phyloP scores from a whole-genome alignment of 1,140 invertebrate genomes.

The Brachionus sp. region DNA sequence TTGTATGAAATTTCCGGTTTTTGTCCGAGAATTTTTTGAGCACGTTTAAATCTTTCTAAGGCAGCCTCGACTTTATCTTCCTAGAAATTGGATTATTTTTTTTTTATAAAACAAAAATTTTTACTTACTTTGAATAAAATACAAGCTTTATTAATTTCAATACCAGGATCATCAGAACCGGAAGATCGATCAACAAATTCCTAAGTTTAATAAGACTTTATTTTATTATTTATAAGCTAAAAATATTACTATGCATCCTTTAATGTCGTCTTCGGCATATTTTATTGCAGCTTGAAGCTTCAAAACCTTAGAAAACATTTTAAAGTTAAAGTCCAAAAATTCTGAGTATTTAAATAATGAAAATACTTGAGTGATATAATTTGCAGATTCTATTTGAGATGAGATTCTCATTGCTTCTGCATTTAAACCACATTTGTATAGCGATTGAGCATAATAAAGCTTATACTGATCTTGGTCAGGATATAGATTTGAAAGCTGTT shows the following conservation, averaged over 20 bases:
- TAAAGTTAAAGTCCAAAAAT: no score
- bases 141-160: slow-evolving; percentile 38
- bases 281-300: slow-evolving; percentile 87
- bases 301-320: no score
- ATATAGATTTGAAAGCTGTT: slow-evolving; percentile 67
- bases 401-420: slow-evolving; percentile 82
- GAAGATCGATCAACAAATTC: slow-evolving; percentile 83
- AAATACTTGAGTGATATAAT: slow-evolving; percentile 62
- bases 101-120: neutral
- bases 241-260: slow-evolving; percentile 61
- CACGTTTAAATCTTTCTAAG: slow-evolving; percentile 79
- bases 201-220: neutral
- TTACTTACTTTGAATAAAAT: slow-evolving; percentile 18
- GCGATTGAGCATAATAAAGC: slow-evolving; percentile 85
- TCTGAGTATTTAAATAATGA: no score
- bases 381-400: slow-evolving; percentile 71
- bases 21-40: slow-evolving; percentile 81
- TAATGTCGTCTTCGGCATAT: slow-evolving; percentile 89
- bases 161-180: slow-evolving; percentile 69
- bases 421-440: slow-evolving; percentile 80
- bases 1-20: slow-evolving; percentile 82
- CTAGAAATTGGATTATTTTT: neutral
- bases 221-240: neutral
- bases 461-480: slow-evolving; percentile 81
- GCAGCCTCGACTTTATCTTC: slow-evolving; percentile 84